A percentile compares a stretch with the other conserved stretches of the same genome.
Conservation (phyloP, 2,888 invertebrate species). For the Stenichneumon culpator region DNA sequence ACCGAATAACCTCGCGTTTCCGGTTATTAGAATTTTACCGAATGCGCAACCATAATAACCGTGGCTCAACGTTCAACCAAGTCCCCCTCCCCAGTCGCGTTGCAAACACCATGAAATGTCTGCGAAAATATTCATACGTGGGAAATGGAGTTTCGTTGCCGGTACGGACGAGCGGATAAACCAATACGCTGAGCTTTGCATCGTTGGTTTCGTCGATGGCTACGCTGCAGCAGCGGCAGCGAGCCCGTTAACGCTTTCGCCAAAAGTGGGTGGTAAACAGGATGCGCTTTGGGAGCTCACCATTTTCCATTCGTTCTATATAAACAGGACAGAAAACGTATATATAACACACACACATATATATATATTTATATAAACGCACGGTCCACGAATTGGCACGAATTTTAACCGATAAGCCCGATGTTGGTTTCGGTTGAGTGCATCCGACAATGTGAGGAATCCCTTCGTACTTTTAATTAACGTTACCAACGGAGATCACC, state of each 20-base stretch:
- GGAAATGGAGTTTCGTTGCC: constrained; percentile 57
- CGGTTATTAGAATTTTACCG: constrained; percentile 14
- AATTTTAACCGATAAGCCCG: constrained; percentile 49
- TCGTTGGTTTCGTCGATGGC: constrained; percentile 35
- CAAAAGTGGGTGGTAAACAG: constrained; percentile 60
- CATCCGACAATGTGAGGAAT: constrained; percentile 55
- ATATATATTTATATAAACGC: constrained; percentile 10
- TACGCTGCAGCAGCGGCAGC: constrained; percentile 1
- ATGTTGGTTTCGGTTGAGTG: constrained; percentile 59
- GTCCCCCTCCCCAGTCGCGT: not conserved
- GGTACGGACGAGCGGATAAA: constrained; percentile 56
- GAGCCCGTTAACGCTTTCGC: constrained; percentile 34
- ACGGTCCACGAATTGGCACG: constrained; percentile 36
- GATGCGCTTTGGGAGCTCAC: constrained; percentile 26
- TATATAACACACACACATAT: not conserved
- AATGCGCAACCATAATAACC: constrained; percentile 6
- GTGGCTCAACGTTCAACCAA: not conserved
- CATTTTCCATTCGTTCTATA: constrained; percentile 51
- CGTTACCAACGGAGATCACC: constrained; percentile 65
- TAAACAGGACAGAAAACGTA: not conserved
- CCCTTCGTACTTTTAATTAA: constrained; percentile 79
- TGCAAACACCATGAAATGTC: constrained; percentile 34
- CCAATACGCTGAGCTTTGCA: constrained; percentile 56
- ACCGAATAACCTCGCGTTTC: not conserved
- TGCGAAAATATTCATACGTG: constrained; percentile 63